phyloP scores from a whole-genome alignment of 2,888 invertebrate genomes.

The Candidula unifasciata region DNA sequence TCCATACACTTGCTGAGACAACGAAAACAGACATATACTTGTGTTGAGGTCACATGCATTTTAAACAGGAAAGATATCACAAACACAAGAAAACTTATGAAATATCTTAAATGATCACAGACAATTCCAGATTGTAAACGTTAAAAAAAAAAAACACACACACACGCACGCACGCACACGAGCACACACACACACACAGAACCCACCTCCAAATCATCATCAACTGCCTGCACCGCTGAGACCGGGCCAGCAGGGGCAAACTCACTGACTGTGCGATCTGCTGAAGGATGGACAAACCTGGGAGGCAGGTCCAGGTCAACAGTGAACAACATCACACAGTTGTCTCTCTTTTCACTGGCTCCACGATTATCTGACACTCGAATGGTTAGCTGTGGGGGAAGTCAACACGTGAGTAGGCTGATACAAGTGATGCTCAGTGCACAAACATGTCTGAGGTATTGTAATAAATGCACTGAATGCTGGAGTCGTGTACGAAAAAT shows the following conservation, averaged over 20 bases:
- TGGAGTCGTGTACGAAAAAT: too few relatives aligned
- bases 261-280: conserved; percentile 55
- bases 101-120: too few relatives aligned
- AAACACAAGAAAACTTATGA: too few relatives aligned
- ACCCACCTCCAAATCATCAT: conserved; percentile 63
- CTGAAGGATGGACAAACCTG: conserved; percentile 49
- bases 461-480: too few relatives aligned
- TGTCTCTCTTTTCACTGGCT: conserved; percentile 45
- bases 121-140: too few relatives aligned
- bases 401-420: not conserved
- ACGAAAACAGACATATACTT: too few relatives aligned
- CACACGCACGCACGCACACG: conserved; percentile 2
- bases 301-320: conserved; percentile 58
- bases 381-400: conserved; percentile 58
- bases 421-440: too few relatives aligned
- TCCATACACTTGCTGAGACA: too few relatives aligned
- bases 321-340: conserved; percentile 54
- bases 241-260: conserved; percentile 52
- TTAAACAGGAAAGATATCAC: too few relatives aligned
- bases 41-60: too few relatives aligned
- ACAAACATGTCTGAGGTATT: too few relatives aligned
- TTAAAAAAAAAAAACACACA: too few relatives aligned
- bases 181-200: not conserved
- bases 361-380: conserved; percentile 57
- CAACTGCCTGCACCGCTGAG: conserved; percentile 58